Evolutionary conservation across 2,888 invertebrate genomes (phyloP).

Genomic region (Epicampocera succincta): DNA sequence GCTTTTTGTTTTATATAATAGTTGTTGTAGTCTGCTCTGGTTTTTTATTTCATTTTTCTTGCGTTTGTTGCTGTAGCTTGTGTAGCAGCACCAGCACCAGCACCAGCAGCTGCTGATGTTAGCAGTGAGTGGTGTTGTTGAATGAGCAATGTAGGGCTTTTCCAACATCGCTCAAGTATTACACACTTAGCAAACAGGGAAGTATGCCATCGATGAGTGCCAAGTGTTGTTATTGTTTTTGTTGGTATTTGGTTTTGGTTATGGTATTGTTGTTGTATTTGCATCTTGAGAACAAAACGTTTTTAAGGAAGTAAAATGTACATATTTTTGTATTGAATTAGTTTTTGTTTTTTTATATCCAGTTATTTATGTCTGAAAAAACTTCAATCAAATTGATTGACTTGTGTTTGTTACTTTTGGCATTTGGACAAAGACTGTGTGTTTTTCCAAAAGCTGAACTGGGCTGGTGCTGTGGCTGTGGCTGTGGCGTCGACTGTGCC

Average conservation of each 20-base stretch:
- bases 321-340: neutral
- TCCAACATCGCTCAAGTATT: conserved; percentile 62
- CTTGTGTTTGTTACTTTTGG: conserved; percentile 52
- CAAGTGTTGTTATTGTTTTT: conserved; percentile 9
- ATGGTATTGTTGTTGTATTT: conserved; percentile 39
- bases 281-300: neutral
- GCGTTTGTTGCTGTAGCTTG: conserved; percentile 41
- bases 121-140: conserved; percentile 37
- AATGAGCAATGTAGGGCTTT: conserved; percentile 63
- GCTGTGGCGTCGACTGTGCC: no score
- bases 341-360: neutral
- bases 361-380: conserved; percentile 29
- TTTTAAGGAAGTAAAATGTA: neutral
- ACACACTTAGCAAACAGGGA: conserved; percentile 64
- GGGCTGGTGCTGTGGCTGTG: neutral
- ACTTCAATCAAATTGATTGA: conserved; percentile 63
- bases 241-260: no score
- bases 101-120: conserved; percentile 27
- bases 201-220: conserved; percentile 53
- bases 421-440: conserved; percentile 26
- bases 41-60: neutral
- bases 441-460: neutral
- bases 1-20: conserved; percentile 63
- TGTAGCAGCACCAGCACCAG: conserved; percentile 32
- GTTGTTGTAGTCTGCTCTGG: conserved; percentile 38